Percentiles rank a stretch among this genome's conserved stretches.
Evolutionary conservation across 2,113 vertebrate genomes (phyloP).

Genomic region (Heliornis fulica): DNA sequence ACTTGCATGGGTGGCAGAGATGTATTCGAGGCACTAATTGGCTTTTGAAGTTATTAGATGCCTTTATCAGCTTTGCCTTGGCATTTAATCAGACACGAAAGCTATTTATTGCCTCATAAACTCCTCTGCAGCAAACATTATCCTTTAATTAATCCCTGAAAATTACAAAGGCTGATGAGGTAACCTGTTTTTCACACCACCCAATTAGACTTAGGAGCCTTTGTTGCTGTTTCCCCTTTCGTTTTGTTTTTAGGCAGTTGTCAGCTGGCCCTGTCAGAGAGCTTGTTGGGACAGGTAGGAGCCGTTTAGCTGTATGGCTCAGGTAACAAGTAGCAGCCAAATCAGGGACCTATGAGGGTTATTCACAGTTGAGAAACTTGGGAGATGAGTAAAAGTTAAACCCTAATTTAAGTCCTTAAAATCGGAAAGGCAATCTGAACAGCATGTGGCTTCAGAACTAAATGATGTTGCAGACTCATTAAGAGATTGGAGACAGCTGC

Average conservation of each 20-base stretch:
- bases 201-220: not conserved
- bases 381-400: not conserved
- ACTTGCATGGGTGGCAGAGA: not conserved
- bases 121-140: slow-evolving; percentile 23
- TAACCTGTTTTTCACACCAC: slow-evolving; percentile 11
- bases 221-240: slow-evolving; percentile 4
- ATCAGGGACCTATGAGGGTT: not conserved
- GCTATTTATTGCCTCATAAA: slow-evolving; percentile 54
- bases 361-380: not conserved
- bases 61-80: slow-evolving; percentile 40
- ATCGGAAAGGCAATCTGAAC: not conserved
- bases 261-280: not conserved
- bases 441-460: not conserved
- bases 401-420: not conserved
- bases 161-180: slow-evolving; percentile 4
- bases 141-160: slow-evolving; percentile 56
- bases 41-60: slow-evolving; percentile 21
- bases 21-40: not conserved
- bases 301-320: not conserved
- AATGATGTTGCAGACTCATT: not conserved
- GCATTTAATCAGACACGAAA: slow-evolving; percentile 47
- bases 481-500: not conserved
- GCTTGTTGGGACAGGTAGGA: not conserved
- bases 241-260: not conserved
- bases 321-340: not conserved